Base-by-base conservation (phyloP, 2,113 vertebrate species). In the Mesocricetus auratus region DNA sequence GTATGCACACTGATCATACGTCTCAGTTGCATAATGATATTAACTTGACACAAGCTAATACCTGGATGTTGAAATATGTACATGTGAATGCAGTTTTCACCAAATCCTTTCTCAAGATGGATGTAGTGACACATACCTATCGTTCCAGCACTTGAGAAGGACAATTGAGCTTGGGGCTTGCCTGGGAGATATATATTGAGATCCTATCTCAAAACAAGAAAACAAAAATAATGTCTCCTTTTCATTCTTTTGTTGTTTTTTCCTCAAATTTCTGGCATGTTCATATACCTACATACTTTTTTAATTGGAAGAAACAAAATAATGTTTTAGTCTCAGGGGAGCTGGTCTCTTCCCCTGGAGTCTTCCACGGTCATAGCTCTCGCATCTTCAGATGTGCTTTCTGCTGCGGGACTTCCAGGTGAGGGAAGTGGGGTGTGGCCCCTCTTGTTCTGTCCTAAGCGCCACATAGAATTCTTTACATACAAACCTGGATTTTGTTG, bases 241-340 rank as follows among this genome's bases (percentile, higher is more conserved):
- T 83, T 86, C n/a, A 66, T 75, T 88, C 45, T 90, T 89, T 90
- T 89, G 19, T 50, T 78, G n/a, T 75, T 81, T 71, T 90, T 87
- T 58, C 29, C 4, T 36, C 36, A 95, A 87, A 83, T 69, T 81
- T 93, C 53, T 81, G 93, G 19, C 39, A 31, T 86, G 47, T 83
- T 3, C 39, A 17, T 21, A 39, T 64, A 39, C 17, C 2, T 86
- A n/a, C 10, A n/a, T 93, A 60, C 39, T 45, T 91, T 89, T 92
- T 56, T n/a, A 68, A 90, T n/a, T 69, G 47, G 26, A 26, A 87
- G 69, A 81, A 90, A 66, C 3, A 89, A 58, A 83, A 13, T 22
- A 45, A 53, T 71, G 33, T 42, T 62, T 96, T 86, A 19, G 53
- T 50, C 50, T 90, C 85, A 39, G 81, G 39, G 33, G 60, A 73